phyloP scores from a whole-genome alignment of 2,113 vertebrate species.

The Choloepus hoffmanni region DNA sequence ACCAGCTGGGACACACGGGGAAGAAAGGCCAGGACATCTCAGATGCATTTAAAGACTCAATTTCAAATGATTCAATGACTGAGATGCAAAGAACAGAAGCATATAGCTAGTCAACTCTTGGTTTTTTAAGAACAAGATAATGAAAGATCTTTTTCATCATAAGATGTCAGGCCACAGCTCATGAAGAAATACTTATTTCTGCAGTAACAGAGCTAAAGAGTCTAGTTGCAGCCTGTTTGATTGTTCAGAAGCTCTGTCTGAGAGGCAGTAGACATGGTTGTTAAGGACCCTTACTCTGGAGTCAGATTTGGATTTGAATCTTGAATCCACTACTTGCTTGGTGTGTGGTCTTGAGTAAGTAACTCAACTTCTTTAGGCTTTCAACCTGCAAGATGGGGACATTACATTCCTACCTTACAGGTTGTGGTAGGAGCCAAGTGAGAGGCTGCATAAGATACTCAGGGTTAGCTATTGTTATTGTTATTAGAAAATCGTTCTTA shows the following conservation, averaged over 20 bases:
- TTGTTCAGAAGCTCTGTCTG: neutral
- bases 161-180: neutral
- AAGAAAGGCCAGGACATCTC: conserved; percentile 8
- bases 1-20: neutral
- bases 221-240: neutral
- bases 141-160: neutral
- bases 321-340: neutral
- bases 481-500: neutral
- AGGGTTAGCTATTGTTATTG: neutral
- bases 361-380: neutral
- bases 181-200: neutral
- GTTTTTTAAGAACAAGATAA: conserved; percentile 13
- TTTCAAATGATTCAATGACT: conserved; percentile 36
- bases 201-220: neutral
- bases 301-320: neutral
- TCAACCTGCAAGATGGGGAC: neutral
- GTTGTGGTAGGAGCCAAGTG: neutral
- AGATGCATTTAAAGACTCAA: neutral
- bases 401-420: neutral
- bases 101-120: neutral
- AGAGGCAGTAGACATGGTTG: neutral
- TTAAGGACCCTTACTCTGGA: neutral
- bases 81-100: conserved; percentile 21
- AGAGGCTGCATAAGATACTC: neutral
- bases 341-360: neutral